Percentiles rank a stretch among this genome's conserved stretches.
These are phyloP conservation scores for honey bee (Apis mellifera) DNA, from an alignment of 1,140 invertebrate genomes.

Conservation along the genomic window DNA sequence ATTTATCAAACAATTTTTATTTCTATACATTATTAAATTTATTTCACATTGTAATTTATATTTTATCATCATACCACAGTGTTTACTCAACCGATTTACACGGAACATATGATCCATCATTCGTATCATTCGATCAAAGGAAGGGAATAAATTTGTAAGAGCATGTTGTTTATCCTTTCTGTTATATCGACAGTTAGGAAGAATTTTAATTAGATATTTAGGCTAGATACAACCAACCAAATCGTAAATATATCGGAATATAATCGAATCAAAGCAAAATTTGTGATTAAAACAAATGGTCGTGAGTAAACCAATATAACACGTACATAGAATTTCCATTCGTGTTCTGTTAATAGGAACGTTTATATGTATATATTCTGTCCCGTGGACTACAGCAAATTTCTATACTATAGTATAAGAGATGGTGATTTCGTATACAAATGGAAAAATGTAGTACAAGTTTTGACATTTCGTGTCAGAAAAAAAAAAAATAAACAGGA, in stretches of 20 bases:
- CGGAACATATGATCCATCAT: neutral
- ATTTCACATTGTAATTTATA: too few relatives aligned
- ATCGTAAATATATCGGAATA: slow-evolving; percentile 2
- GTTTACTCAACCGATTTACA: too few relatives aligned
- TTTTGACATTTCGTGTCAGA: neutral
- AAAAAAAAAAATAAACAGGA: neutral
- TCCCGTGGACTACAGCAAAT: neutral
- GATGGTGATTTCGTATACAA: neutral
- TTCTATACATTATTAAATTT: too few relatives aligned
- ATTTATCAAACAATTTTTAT: too few relatives aligned
- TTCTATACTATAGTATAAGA: neutral
- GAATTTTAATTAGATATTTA: slow-evolving; percentile 27
- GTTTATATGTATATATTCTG: neutral
- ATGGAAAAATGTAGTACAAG: too few relatives aligned
- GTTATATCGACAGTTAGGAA: neutral
- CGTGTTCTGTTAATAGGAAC: neutral
- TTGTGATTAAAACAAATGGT: slow-evolving; percentile 35
- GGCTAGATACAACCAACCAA: neutral
- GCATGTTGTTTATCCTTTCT: neutral
- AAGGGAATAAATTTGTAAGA: neutral
- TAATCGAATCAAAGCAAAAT: neutral
- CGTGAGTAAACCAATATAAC: neutral
- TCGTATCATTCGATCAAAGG: neutral
- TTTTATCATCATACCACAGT: too few relatives aligned
- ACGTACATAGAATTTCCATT: slow-evolving; percentile 5